Percentiles rank a stretch among this genome's conserved stretches.
These are phyloP conservation scores for Chiloscyllium punctatum DNA, from an alignment of 2,797 vertebrate species.

Conservation along the genomic window DNA sequence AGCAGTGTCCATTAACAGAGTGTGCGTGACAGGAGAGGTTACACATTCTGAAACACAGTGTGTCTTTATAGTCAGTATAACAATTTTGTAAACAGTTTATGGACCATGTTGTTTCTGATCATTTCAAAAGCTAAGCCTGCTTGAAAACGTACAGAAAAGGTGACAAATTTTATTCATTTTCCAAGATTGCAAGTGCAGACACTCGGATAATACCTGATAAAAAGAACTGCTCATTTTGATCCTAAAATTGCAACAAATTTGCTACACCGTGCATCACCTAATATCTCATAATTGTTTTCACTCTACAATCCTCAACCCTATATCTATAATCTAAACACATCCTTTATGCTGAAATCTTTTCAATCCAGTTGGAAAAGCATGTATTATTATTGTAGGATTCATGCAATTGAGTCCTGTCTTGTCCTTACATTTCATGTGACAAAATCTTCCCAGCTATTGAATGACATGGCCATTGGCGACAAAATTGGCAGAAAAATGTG, in stretches of 20 bases:
- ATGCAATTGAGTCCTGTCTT: background rate
- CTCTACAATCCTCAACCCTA: background rate
- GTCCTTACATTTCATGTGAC: background rate
- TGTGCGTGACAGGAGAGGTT: background rate
- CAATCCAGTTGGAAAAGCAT: background rate
- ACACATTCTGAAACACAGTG: background rate
- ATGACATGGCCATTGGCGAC: too few relatives aligned
- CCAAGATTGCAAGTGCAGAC: background rate
- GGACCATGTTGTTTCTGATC: background rate
- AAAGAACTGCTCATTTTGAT: slow-evolving; percentile 5
- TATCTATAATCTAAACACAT: background rate
- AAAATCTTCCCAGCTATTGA: too few relatives aligned
- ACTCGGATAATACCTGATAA: background rate
- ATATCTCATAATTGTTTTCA: background rate
- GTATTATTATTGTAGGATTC: background rate
- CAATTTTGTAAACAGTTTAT: background rate
- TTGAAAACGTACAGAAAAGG: background rate
- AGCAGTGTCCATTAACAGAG: background rate
- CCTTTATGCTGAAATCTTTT: background rate
- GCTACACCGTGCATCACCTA: background rate
- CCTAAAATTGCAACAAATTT: background rate
- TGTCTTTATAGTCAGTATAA: background rate
- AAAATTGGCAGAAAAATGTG: too few relatives aligned
- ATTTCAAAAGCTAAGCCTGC: background rate
- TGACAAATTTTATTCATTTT: background rate